Conservation (phyloP, 2,797 vertebrate genomes). For the Potorous gilbertii region DNA sequence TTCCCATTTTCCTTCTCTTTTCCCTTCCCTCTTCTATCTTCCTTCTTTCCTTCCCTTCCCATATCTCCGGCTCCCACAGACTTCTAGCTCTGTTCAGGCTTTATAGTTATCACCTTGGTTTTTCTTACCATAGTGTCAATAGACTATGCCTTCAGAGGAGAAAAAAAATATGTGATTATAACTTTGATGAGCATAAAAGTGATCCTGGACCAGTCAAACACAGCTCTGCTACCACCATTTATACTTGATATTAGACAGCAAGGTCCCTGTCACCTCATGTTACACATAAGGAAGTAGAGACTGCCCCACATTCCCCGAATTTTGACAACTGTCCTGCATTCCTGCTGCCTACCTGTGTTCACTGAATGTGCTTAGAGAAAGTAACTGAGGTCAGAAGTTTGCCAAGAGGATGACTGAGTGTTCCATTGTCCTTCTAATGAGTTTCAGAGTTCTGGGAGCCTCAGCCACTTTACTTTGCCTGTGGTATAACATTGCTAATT, state of each 20-base stretch:
- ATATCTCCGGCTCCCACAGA: slow-evolving; percentile 3
- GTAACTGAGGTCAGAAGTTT: slow-evolving; percentile 20
- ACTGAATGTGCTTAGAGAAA: slow-evolving; percentile 13
- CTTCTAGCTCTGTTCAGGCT: not conserved
- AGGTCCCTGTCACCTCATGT: not conserved
- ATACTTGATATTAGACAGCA: not conserved
- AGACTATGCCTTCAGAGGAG: slow-evolving; percentile 22
- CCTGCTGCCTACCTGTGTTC: slow-evolving; percentile 14
- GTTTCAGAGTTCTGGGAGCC: slow-evolving; percentile 52
- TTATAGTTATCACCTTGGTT: not conserved
- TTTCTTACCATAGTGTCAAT: slow-evolving; percentile 10
- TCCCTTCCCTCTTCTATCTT: no score
- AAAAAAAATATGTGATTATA: not conserved
- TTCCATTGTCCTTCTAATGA: slow-evolving; percentile 65
- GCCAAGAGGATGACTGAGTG: not conserved
- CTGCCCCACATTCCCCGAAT: not conserved
- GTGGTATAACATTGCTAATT: slow-evolving; percentile 53
- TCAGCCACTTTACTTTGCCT: slow-evolving; percentile 22
- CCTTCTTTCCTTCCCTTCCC: not conserved
- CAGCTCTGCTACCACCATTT: not conserved
- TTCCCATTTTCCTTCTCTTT: not conserved
- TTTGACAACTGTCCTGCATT: slow-evolving; percentile 4
- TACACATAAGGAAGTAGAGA: not conserved
- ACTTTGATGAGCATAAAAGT: slow-evolving; percentile 12
- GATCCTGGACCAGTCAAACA: not conserved